Evolutionary conservation across 2,888 invertebrate species (phyloP).

Genomic region (Operophtera brumata): DNA sequence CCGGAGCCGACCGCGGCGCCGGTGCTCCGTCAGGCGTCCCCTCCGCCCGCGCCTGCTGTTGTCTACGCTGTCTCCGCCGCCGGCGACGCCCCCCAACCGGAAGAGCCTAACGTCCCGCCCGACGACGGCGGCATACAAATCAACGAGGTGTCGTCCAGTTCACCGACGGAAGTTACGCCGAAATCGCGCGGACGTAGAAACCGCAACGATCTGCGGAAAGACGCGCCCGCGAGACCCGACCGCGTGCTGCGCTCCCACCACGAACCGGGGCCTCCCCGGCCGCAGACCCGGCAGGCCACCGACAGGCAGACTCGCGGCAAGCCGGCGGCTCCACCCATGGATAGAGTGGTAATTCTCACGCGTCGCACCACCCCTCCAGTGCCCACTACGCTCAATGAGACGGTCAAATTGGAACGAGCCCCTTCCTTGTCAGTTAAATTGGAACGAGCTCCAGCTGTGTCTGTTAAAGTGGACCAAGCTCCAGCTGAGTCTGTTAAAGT

Average conservation of each 20-base stretch:
- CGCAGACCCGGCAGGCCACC: slow-evolving; percentile 53
- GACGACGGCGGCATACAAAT: slow-evolving; percentile 81
- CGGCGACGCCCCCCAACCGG: slow-evolving; percentile 29
- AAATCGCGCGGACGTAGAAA: slow-evolving; percentile 53
- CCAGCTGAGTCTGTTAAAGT: background rate
- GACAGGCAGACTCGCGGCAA: slow-evolving; percentile 35
- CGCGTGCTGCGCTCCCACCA: slow-evolving; percentile 74
- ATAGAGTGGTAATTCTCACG: slow-evolving; percentile 63
- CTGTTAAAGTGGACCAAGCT: background rate
- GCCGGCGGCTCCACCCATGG: slow-evolving; percentile 37
- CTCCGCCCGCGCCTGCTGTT: slow-evolving; percentile 23
- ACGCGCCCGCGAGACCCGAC: slow-evolving; percentile 45
- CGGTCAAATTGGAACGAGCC: slow-evolving; percentile 23
- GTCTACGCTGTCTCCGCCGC: slow-evolving; percentile 16
- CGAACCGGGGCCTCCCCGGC: slow-evolving; percentile 54
- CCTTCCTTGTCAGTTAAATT: slow-evolving; percentile 8
- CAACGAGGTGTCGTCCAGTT: slow-evolving; percentile 84
- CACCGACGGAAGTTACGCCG: slow-evolving; percentile 69
- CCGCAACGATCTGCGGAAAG: slow-evolving; percentile 44
- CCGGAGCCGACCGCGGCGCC: slow-evolving; percentile 32
- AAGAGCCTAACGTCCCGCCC: slow-evolving; percentile 28
- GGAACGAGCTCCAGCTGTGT: slow-evolving; percentile 26
- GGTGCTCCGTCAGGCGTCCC: slow-evolving; percentile 28
- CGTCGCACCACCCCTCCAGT: slow-evolving; percentile 46
- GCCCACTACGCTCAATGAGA: slow-evolving; percentile 15